phyloP scores from a whole-genome alignment of 2,797 vertebrate species.

The Melanotaenia trifasciata region DNA sequence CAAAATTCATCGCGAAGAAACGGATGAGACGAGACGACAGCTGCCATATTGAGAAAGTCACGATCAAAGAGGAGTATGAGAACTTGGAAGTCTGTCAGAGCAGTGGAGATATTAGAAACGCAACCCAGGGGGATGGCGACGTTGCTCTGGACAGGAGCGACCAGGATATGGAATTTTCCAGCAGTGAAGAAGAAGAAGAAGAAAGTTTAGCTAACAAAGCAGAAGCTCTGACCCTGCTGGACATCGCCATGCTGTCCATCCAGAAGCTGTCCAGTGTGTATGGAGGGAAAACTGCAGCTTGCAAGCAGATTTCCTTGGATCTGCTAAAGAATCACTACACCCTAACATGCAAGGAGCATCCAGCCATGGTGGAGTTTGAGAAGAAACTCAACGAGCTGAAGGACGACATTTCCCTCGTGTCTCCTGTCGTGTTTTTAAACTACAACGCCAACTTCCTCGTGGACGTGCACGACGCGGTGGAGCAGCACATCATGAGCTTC shows the following conservation, averaged over 20 bases:
- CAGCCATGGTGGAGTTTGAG: constrained; percentile 74
- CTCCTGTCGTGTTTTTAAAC: constrained; percentile 78
- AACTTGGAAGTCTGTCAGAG: constrained; percentile 45
- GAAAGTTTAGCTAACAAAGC: constrained; percentile 11
- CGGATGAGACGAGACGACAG: constrained; percentile 53
- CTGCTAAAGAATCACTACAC: constrained; percentile 81
- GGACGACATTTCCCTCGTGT: constrained; percentile 39
- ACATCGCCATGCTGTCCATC: constrained; percentile 80
- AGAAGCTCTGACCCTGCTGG: constrained; percentile 76
- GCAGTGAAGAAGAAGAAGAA: constrained; percentile 1
- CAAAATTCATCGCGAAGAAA: constrained; percentile 56
- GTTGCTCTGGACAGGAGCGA: constrained; percentile 1
- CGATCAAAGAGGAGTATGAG: constrained; percentile 58
- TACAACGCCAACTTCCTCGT: constrained; percentile 80
- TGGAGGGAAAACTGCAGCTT: constrained; percentile 59
- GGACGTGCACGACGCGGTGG: constrained; percentile 73
- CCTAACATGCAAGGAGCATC: constrained; percentile 75
- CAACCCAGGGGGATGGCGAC: neutral
- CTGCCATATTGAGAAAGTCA: constrained; percentile 36
- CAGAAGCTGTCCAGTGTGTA: constrained; percentile 77
- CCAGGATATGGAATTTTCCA: neutral
- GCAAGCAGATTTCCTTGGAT: constrained; percentile 72
- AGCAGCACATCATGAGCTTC: constrained; percentile 76
- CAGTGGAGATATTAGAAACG: neutral
- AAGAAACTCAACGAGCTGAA: constrained; percentile 46